These are phyloP conservation scores for Rhysida immarginata DNA, from an alignment of 1,140 invertebrate species.

Conservation along the genomic window DNA sequence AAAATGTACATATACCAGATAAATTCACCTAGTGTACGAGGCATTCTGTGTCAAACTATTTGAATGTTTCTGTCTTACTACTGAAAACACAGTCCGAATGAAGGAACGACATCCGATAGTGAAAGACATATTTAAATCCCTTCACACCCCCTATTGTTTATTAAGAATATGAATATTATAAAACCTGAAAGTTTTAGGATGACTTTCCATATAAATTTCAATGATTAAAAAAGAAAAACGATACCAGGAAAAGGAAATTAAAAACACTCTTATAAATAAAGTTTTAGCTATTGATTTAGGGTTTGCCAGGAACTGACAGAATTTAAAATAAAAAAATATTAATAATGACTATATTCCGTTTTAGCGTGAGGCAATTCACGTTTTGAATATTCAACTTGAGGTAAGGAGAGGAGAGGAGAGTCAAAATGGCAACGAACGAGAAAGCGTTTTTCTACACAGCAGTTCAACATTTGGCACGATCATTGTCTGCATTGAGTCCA, in stretches of 20 bases:
- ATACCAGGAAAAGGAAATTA: too few species aligned
- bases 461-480: conserved; percentile 73
- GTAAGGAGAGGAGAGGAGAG: too few species aligned
- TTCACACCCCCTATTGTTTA: neutral
- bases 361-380: too few species aligned
- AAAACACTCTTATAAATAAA: neutral
- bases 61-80: too few species aligned
- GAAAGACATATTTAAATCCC: neutral
- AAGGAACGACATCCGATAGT: neutral
- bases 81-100: too few species aligned
- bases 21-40: too few species aligned
- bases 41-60: too few species aligned
- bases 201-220: neutral
- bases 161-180: neutral
- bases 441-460: conserved; percentile 62
- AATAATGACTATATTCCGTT: too few species aligned
- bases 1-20: too few species aligned
- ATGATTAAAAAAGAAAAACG: neutral
- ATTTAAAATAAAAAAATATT: too few species aligned
- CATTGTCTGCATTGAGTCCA: conserved; percentile 61
- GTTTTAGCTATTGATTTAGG: neutral
- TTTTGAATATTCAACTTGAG: too few species aligned
- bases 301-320: neutral
- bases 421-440: conserved; percentile 21
- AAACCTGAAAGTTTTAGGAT: neutral